phyloP scores from a whole-genome alignment of 2,113 vertebrate species.

The Loxodonta africana region DNA sequence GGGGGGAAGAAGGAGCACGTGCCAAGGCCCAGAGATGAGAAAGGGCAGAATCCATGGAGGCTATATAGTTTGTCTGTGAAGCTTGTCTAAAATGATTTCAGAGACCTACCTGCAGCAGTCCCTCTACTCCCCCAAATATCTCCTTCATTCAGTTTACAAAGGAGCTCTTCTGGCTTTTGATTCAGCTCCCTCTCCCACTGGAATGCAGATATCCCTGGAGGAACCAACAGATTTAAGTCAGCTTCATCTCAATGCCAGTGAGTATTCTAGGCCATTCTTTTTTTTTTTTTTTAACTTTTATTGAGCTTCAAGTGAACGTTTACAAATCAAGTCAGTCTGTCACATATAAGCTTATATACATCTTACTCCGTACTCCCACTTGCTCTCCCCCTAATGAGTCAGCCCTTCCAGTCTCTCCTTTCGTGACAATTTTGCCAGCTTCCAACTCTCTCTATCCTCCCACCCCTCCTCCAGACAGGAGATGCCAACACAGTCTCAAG shows the following conservation, averaged over 20 bases:
- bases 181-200: not conserved
- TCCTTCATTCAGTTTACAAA: not conserved
- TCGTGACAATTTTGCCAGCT: too few species aligned
- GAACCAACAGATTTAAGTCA: not conserved
- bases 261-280: not conserved
- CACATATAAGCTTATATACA: too few species aligned
- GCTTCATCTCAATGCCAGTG: not conserved
- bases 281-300: too few species aligned
- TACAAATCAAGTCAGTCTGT: too few species aligned
- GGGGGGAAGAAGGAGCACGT: not conserved
- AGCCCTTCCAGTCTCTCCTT: too few species aligned
- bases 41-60: not conserved
- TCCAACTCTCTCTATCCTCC: too few species aligned
- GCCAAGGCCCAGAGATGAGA: not conserved
- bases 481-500: too few species aligned
- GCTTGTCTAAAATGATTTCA: not conserved
- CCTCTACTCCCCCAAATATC: not conserved
- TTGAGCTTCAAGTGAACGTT: too few species aligned
- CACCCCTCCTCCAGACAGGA: too few species aligned
- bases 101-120: fast-evolving
- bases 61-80: not conserved
- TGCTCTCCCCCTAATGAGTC: too few species aligned
- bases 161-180: not conserved
- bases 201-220: not conserved
- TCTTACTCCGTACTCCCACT: too few species aligned